Conservation (phyloP, 2,113 vertebrate species). For the Felis catus region F.catus_Fca126_mat1.0 CM031418.1:136801501-136802000, state of each 20-base stretch:
- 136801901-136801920: not conserved
- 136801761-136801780: not conserved
- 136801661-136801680: not conserved
- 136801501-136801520: not conserved
- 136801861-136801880: not conserved
- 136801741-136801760: too few species aligned
- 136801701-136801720: not conserved
- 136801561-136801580: not conserved
- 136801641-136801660: not conserved
- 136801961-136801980: not conserved
- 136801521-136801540: not conserved
- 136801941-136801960: not conserved
- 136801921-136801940: rapidly evolving
- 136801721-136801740: not conserved
- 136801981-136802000: not conserved
- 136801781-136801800: not conserved
- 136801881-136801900: too few species aligned
- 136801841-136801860: not conserved
- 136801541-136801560: not conserved
- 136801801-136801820: not conserved
- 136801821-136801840: not conserved
- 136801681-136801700: rapidly evolving
- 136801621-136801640: not conserved
- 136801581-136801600: not conserved
- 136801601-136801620: not conserved